Evolutionary conservation across 1,140 invertebrate genomes (phyloP).

Genomic region (Telenomus remus): DNA sequence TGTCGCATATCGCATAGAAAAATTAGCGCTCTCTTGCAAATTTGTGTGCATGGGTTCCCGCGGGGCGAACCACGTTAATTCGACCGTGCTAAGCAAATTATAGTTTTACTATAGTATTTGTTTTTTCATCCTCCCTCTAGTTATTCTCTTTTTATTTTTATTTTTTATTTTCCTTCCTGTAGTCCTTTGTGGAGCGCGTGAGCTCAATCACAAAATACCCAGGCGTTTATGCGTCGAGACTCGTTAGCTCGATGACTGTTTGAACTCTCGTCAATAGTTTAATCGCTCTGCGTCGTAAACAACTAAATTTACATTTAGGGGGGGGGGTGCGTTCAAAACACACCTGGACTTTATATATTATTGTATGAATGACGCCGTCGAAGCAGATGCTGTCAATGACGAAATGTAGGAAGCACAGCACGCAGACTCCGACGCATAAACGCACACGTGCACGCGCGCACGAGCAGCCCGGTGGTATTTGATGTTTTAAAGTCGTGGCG

Average conservation of each 20-base stretch:
- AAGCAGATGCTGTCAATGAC: neutral
- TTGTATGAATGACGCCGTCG: neutral
- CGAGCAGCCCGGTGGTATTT: neutral
- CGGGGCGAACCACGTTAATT: constrained; percentile 39
- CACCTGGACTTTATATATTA: no score
- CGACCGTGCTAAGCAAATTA: constrained; percentile 50
- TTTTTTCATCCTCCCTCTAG: constrained; percentile 3
- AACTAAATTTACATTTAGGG: no score
- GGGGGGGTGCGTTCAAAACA: no score
- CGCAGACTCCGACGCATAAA: constrained; percentile 9
- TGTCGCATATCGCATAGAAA: constrained; percentile 37
- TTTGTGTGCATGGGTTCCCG: constrained; percentile 10
- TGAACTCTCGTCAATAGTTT: neutral
- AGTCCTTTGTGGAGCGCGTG: constrained; percentile 12
- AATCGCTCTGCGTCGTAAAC: no score
- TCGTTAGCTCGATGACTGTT: neutral
- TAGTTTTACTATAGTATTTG: constrained; percentile 32
- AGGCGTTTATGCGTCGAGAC: constrained; percentile 9
- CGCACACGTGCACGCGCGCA: constrained; percentile 2
- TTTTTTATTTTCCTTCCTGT: constrained; percentile 47
- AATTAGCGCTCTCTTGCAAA: constrained; percentile 33
- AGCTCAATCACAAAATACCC: constrained; percentile 58
- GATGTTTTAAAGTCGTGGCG: no score
- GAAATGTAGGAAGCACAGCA: neutral
- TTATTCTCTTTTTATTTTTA: constrained; percentile 8